A percentile compares a stretch with the other conserved stretches of the same genome.
These are phyloP conservation scores for Euplexia lucipara DNA, from an alignment of 2,888 invertebrate genomes.

Conservation along the genomic window DNA sequence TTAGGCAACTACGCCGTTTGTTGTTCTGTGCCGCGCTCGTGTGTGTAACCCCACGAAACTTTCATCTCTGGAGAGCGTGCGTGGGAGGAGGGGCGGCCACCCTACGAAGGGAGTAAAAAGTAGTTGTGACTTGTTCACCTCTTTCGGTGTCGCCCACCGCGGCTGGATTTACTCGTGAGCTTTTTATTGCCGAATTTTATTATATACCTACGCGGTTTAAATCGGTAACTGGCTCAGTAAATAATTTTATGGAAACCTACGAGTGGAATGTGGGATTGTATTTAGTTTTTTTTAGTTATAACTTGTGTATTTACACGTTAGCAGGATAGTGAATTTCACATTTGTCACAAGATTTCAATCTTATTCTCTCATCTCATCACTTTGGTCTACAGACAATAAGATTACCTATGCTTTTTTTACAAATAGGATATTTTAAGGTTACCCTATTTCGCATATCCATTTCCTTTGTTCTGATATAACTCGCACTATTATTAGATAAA, in stretches of 20 bases:
- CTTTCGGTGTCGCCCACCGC: conserved; percentile 90
- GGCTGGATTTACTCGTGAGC: conserved; percentile 77
- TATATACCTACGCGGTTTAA: conserved; percentile 64
- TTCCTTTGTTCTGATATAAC: too few species aligned
- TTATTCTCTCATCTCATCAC: neutral
- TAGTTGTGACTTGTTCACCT: conserved; percentile 91
- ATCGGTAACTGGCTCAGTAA: conserved; percentile 48
- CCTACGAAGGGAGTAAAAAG: conserved; percentile 89
- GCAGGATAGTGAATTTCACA: neutral
- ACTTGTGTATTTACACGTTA: neutral
- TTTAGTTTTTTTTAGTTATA: neutral
- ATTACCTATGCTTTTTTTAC: neutral
- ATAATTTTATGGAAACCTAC: conserved; percentile 40
- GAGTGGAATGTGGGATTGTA: neutral
- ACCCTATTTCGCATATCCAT: too few species aligned
- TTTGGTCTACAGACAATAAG: neutral
- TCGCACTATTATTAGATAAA: too few species aligned
- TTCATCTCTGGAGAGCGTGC: conserved; percentile 87
- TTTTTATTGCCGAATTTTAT: conserved; percentile 74
- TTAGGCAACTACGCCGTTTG: conserved; percentile 89
- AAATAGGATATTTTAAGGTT: neutral
- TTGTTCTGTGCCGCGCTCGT: conserved; percentile 86
- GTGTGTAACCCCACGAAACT: conserved; percentile 89
- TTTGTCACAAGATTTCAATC: neutral
- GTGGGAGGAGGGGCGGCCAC: conserved; percentile 78